These are phyloP conservation scores for Trichoplusia ni DNA, from an alignment of 1,140 invertebrate species.

Conservation along the genomic window DNA sequence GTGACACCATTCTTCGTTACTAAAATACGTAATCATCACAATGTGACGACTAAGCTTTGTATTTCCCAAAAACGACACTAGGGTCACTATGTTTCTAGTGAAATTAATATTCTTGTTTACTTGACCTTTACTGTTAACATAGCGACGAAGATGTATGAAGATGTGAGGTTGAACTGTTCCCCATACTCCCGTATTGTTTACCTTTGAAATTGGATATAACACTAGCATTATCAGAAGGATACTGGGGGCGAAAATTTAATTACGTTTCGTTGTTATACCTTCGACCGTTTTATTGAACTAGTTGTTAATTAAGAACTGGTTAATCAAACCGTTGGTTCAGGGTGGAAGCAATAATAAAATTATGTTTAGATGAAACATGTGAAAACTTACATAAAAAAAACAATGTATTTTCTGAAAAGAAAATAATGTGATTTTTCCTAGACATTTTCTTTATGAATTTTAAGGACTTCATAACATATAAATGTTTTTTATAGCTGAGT, in stretches of 20 bases:
- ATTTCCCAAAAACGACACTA: neutral
- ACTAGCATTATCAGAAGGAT: constrained; percentile 35
- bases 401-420: too few species aligned
- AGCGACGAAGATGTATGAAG: constrained; percentile 19
- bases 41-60: too few species aligned
- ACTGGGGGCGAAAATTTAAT: constrained; percentile 41
- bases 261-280: constrained; percentile 31
- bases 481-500: too few species aligned
- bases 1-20: too few species aligned
- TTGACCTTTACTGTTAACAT: neutral
- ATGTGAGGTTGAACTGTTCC: constrained; percentile 14
- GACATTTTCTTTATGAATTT: too few species aligned
- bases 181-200: constrained; percentile 34
- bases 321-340: neutral
- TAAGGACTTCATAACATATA: too few species aligned
- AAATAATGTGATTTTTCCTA: too few species aligned
- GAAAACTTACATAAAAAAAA: too few species aligned
- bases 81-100: neutral
- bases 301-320: neutral
- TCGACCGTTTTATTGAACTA: neutral
- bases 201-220: constrained; percentile 48
- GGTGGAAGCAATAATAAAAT: too few species aligned
- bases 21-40: too few species aligned
- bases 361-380: too few species aligned
- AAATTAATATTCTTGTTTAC: constrained; percentile 10